Conservation (phyloP, 2,888 invertebrate genomes). For the Anthophora plumipes region DNA sequence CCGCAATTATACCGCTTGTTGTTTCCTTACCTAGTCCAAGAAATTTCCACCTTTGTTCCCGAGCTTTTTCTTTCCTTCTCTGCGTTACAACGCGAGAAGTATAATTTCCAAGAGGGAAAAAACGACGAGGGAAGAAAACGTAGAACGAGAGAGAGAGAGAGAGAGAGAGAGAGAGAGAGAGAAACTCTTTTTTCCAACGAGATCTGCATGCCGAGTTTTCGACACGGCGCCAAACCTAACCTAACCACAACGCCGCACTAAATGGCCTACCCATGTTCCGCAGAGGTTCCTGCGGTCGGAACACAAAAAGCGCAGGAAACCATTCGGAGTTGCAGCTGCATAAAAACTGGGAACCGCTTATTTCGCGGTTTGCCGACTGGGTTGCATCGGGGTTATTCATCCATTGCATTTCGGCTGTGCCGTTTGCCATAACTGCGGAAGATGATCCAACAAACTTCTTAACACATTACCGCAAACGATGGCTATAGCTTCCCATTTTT, state of each 20-base stretch:
- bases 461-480: too few species aligned
- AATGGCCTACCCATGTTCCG: constrained; percentile 48
- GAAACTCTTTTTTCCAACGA: constrained; percentile 1
- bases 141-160: too few species aligned
- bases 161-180: too few species aligned
- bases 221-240: constrained; percentile 28
- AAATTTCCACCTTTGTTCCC: not conserved
- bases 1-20: not conserved
- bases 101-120: not conserved
- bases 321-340: constrained; percentile 17
- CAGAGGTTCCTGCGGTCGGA: constrained; percentile 39
- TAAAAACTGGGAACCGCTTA: constrained; percentile 44
- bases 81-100: not conserved
- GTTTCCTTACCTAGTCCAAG: too few species aligned
- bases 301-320: constrained; percentile 36
- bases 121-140: not conserved
- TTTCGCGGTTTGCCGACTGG: constrained; percentile 36
- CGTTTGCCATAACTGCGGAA: not conserved
- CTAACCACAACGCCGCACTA: constrained; percentile 40
- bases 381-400: not conserved
- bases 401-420: not conserved
- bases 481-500: too few species aligned
- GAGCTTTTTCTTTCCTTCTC: not conserved
- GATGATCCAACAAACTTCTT: not conserved
- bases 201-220: constrained; percentile 37